Evolutionary conservation across 1,140 invertebrate genomes (phyloP), one percentile per base, ranked within the genome.

Genomic region (Drosophila lacteicornis): DNA sequence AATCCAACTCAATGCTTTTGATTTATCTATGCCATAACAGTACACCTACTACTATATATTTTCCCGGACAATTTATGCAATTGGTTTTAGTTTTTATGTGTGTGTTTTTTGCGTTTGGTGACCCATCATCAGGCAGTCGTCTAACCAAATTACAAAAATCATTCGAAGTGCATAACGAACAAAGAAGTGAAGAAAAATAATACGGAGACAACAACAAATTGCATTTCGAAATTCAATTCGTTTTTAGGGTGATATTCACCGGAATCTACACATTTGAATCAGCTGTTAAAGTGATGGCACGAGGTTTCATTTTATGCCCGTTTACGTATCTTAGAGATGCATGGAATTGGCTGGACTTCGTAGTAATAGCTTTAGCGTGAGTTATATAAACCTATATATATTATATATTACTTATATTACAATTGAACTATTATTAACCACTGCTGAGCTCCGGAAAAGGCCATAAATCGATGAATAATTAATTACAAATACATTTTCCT

Each of bases 281-380:
- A 93, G 96, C 98, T 94, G 97, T 99, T 94, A 99, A 99, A 96
- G 97, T 99, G 95, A 97, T 99, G 96, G 98, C 98, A 93, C 96
- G 98, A 95, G 99, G 99, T 95, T 99, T 99, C 96, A 98, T 99
- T 95, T 95, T 99, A 94, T 96, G 98, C 95, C 96, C 96, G 94
- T 99, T 99, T 96, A 99, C 98, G 95, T 99, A 99, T 96, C 97
- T 99, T 96, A 97, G 98, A 96, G 98, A 99, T 96, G 97, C 98
- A 95, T 99, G 98, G 98, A 99, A 99, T 96, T 99, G 98, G 98
- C 96, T 99, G 95, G 98, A 99, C 96, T 99, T 99, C 96, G 96
- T 99, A 96, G 98, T 99, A 95, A 99, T 99, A 96, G 95, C 98
- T 95, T 97, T 99, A 97, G 98, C 98, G 98, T 99, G 97, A 99